Conservation (phyloP, 2,888 invertebrate species). For the Melipona beecheii region DNA sequence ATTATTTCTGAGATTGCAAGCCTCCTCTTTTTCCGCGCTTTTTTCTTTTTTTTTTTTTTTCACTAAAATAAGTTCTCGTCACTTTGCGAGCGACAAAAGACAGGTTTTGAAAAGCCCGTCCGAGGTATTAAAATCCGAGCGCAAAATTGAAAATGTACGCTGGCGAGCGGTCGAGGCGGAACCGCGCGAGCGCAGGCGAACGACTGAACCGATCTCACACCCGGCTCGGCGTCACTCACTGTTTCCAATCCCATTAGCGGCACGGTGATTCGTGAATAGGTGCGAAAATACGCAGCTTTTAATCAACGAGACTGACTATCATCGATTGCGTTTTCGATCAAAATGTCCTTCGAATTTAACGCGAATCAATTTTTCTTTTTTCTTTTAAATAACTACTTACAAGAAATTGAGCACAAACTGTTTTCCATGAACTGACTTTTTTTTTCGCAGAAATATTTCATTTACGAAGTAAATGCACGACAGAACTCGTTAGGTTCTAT, state of each 20-base stretch:
- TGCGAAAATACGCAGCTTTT: conserved; percentile 73
- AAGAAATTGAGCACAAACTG: not conserved
- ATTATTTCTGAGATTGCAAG: conserved; percentile 46
- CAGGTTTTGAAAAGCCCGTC: conserved; percentile 62
- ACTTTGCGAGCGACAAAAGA: conserved; percentile 62
- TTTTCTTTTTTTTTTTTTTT: conserved; percentile 30
- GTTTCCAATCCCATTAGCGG: conserved; percentile 76
- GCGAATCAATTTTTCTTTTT: conserved; percentile 41
- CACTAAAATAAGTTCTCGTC: conserved; percentile 66
- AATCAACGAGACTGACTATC: conserved; percentile 74
- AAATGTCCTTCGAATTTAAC: conserved; percentile 57
- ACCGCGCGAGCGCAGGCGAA: conserved; percentile 55
- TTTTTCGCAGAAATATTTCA: not conserved
- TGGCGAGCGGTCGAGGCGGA: conserved; percentile 42
- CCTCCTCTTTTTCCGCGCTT: no score
- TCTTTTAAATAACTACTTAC: not conserved
- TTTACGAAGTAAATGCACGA: not conserved
- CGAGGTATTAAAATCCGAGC: conserved; percentile 63
- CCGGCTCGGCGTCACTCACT: conserved; percentile 68
- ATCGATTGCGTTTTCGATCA: conserved; percentile 65
- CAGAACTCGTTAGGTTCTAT: not conserved
- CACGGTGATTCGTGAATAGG: conserved; percentile 69
- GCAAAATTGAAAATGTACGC: conserved; percentile 69
- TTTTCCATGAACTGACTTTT: not conserved
- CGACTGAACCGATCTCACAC: conserved; percentile 66